phyloP scores from a whole-genome alignment of 2,888 invertebrate species.

The Zaprionus lineosus region DNA sequence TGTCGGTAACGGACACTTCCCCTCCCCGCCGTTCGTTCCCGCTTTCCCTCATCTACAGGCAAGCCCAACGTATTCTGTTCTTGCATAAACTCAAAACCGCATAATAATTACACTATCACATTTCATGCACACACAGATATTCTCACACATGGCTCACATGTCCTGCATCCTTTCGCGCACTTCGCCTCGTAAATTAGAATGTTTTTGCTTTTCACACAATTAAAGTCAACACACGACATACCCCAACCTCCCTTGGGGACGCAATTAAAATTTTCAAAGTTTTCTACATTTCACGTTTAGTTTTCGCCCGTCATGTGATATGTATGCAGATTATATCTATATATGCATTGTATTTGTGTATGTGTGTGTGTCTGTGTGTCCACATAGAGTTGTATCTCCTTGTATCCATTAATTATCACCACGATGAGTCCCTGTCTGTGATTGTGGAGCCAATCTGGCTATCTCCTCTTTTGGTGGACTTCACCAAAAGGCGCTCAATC shows the following conservation, averaged over 20 bases:
- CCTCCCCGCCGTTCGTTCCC: background rate
- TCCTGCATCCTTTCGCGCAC: slow-evolving; percentile 64
- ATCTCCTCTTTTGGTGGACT: slow-evolving; percentile 46
- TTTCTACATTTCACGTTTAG: slow-evolving; percentile 29
- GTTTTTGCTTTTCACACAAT: slow-evolving; percentile 77
- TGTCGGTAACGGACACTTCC: background rate
- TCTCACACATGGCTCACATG: slow-evolving; percentile 42
- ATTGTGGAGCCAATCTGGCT: background rate
- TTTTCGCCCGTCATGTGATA: slow-evolving; percentile 39
- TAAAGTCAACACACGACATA: slow-evolving; percentile 72
- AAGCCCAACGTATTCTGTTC: slow-evolving; percentile 20
- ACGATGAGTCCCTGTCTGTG: slow-evolving; percentile 12
- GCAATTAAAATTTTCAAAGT: slow-evolving; percentile 71
- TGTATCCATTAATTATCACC: slow-evolving; percentile 61
- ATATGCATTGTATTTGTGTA: background rate
- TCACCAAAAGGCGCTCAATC: slow-evolving; percentile 57
- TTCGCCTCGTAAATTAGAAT: slow-evolving; percentile 73
- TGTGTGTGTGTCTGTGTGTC: slow-evolving; percentile 1
- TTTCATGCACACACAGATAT: slow-evolving; percentile 46
- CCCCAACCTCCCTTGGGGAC: slow-evolving; percentile 40
- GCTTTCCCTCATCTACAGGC: background rate
- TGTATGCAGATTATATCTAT: slow-evolving; percentile 8
- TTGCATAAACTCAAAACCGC: slow-evolving; percentile 57
- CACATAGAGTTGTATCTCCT: slow-evolving; percentile 8
- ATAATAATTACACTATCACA: slow-evolving; percentile 78